Conservation (phyloP, 35 echinoderm and acorn worm species). For the Eucidaris tribuloides region DNA sequence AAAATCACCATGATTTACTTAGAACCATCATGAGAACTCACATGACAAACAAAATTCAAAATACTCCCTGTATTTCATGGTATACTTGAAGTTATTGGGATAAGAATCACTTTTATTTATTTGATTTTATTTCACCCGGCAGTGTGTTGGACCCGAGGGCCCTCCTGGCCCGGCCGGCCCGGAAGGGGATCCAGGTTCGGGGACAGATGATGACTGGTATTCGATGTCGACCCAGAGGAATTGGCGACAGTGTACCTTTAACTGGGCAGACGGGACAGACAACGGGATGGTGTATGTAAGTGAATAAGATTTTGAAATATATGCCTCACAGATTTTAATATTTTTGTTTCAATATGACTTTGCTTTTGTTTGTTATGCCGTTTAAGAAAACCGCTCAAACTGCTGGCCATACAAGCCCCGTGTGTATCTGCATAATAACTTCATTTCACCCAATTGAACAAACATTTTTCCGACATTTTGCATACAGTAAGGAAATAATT, state of each 20-base stretch:
- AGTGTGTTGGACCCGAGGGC: constrained; percentile 70
- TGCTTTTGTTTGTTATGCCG: not conserved
- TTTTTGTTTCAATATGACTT: not conserved
- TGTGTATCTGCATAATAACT: too few species aligned
- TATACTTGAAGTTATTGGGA: too few species aligned
- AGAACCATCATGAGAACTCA: too few species aligned
- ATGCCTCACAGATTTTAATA: not conserved
- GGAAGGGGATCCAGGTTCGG: constrained; percentile 33
- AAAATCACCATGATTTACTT: too few species aligned
- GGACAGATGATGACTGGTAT: constrained; percentile 53
- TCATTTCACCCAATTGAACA: not conserved
- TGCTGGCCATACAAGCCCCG: too few species aligned
- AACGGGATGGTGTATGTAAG: constrained; percentile 65
- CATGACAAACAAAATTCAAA: too few species aligned
- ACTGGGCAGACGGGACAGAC: constrained; percentile 15
- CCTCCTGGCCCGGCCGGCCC: constrained; percentile 27
- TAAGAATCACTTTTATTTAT: too few species aligned
- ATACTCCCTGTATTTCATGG: too few species aligned
- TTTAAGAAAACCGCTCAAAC: not conserved
- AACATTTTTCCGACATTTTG: not conserved
- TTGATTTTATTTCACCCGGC: too few species aligned
- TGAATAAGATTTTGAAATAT: not conserved
- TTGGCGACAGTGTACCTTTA: constrained; percentile 71
- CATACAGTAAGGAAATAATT: not conserved
- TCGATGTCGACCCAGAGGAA: constrained; percentile 32